These are phyloP conservation scores for Drosophila affinis DNA, from an alignment of 2,888 invertebrate species.

Conservation along the genomic window DNA sequence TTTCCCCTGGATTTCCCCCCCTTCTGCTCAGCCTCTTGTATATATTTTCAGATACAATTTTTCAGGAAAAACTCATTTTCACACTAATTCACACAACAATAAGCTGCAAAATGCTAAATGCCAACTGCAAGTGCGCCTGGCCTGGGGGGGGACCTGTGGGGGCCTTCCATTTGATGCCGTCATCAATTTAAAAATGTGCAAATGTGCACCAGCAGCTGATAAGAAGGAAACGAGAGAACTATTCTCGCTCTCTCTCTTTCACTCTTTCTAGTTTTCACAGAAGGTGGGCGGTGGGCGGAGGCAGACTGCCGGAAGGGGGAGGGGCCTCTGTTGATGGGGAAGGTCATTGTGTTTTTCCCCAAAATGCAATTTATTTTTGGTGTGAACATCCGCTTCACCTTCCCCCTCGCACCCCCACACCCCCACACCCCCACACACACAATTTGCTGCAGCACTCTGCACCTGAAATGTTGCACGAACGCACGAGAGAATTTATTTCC, in stretches of 20 bases:
- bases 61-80: conserved; percentile 68
- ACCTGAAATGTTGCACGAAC: conserved; percentile 53
- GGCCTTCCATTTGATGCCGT: conserved; percentile 54
- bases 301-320: background rate
- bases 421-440: no score
- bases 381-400: conserved; percentile 17
- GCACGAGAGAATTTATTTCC: conserved; percentile 72
- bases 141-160: conserved; percentile 1
- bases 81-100: conserved; percentile 44
- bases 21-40: background rate
- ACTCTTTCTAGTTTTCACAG: conserved; percentile 29
- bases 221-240: conserved; percentile 28
- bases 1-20: background rate
- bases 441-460: no score
- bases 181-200: conserved; percentile 67
- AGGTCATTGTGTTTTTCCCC: conserved; percentile 69
- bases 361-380: conserved; percentile 61
- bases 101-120: conserved; percentile 23
- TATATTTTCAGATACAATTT: conserved; percentile 64
- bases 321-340: conserved; percentile 35
- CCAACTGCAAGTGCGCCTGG: background rate
- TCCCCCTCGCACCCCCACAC: background rate
- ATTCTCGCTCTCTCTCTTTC: background rate
- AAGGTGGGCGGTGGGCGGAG: conserved; percentile 20
- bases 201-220: conserved; percentile 35